phyloP scores from a whole-genome alignment of 2,113 vertebrate genomes.

The Thinocorus orbignyianus region DNA sequence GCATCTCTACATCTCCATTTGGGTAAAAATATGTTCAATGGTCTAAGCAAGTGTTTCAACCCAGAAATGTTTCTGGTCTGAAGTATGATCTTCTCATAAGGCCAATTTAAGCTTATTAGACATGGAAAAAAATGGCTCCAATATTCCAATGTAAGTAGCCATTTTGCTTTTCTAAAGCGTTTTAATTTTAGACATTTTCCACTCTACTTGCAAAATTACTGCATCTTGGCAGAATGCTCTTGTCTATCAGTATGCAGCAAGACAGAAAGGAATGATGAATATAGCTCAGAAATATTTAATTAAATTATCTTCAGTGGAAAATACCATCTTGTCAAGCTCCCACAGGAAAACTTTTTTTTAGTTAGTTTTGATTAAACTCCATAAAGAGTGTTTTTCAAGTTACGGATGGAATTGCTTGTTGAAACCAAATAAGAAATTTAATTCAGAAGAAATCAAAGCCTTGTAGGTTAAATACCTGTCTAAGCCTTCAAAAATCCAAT shows the following conservation, averaged over 20 bases:
- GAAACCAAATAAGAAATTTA: not conserved
- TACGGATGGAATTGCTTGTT: not conserved
- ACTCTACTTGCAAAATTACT: not conserved
- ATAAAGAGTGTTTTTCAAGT: not conserved
- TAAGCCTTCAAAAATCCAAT: not conserved
- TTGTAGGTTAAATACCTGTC: not conserved
- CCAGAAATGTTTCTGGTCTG: not conserved
- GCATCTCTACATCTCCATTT: not conserved
- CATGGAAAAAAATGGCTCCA: not conserved
- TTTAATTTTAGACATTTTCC: not conserved
- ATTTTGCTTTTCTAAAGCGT: not conserved
- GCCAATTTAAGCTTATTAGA: not conserved
- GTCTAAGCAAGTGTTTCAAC: not conserved
- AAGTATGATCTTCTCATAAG: not conserved
- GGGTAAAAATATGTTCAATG: not conserved
- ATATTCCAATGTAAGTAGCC: not conserved
- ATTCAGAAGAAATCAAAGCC: slow-evolving; percentile 4
- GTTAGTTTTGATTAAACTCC: slow-evolving; percentile 31
- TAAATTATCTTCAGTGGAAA: slow-evolving; percentile 17
- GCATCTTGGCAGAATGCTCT: not conserved
- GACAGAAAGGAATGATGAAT: not conserved
- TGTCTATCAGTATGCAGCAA: not conserved
- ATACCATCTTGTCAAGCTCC: not conserved
- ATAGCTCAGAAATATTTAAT: slow-evolving; percentile 17
- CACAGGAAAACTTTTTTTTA: not conserved